A percentile compares a stretch with the other conserved stretches of the same genome.
phyloP scores from a whole-genome alignment of 2,888 invertebrate genomes.

The Drosophila algonquin region DNA sequence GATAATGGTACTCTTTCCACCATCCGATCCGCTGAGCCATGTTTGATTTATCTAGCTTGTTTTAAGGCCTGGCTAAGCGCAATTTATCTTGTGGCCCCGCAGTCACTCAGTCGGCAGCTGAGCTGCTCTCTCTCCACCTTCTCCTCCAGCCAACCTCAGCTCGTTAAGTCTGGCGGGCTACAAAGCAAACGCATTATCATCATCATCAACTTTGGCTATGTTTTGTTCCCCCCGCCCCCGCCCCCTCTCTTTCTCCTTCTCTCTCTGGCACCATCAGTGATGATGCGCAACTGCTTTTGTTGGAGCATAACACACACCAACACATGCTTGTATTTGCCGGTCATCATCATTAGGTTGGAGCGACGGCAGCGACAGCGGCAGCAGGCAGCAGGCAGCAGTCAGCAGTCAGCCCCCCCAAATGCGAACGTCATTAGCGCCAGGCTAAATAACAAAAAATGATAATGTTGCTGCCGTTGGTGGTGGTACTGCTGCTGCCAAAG shows the following conservation, averaged over 20 bases:
- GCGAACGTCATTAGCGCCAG: slow-evolving; percentile 81
- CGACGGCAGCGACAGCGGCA: slow-evolving; percentile 40
- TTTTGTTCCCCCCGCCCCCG: slow-evolving; percentile 19
- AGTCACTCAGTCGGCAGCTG: slow-evolving; percentile 13
- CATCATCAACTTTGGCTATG: slow-evolving; percentile 58
- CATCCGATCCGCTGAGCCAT: slow-evolving; percentile 7
- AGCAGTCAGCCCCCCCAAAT: no score
- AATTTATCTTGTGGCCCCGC: slow-evolving; percentile 62
- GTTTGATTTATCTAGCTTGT: slow-evolving; percentile 20
- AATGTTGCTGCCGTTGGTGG: slow-evolving; percentile 67
- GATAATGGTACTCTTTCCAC: slow-evolving; percentile 33
- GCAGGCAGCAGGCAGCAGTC: no score
- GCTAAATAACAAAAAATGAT: slow-evolving; percentile 78
- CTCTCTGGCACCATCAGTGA: slow-evolving; percentile 4
- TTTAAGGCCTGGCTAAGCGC: slow-evolving; percentile 63
- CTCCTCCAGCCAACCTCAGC: slow-evolving; percentile 42
- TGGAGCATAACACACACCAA: slow-evolving; percentile 46
- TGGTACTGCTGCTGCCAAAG: slow-evolving; percentile 33
- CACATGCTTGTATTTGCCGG: slow-evolving; percentile 63
- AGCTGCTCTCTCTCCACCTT: slow-evolving; percentile 17
- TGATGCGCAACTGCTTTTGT: slow-evolving; percentile 62
- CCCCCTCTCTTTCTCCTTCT: neutral
- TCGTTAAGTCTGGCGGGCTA: slow-evolving; percentile 61
- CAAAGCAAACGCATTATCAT: slow-evolving; percentile 77
- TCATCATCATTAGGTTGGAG: slow-evolving; percentile 82